Base-by-base conservation (phyloP, 2,797 vertebrate species). In the Enteromius radiatus region DNA sequence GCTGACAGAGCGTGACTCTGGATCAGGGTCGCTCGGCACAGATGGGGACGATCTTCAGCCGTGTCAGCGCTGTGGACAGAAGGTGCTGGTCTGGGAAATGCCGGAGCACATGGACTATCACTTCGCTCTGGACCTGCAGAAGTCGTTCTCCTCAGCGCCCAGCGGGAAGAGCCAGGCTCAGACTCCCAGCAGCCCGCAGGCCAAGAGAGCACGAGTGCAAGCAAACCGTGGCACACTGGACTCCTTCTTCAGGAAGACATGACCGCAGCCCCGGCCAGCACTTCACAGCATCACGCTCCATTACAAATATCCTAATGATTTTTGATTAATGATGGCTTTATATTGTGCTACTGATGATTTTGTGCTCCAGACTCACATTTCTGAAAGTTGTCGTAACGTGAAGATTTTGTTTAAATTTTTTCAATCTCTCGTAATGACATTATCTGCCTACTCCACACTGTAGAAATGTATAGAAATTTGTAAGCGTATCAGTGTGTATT, bases 81-180 rank as follows among this genome's bases (percentile, higher is more conserved):
- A 94, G 0, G 91, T 99, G 81, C 87, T 89, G 36, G 94, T 93
- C 17, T 99, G 98, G 97, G 96, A 99, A 31, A 94, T 97, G 93
- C 95, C 96, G 0, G 98, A 99, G 90, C 98, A 99, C 76, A 91
- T 69, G 3, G 98, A 99, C 88, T 99, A 96, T 76, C 98, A 99
- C 88, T 98, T 97, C 86, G 98, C 98, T 52, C 71, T 96, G 82
- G 97, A 99, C 68, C 92, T 99, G 74, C 97, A 99, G 85, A 95
- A 93, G 21, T 97, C 97, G 0, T 93, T 99, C 84, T 70, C 80
- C n/a, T 65, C 84, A 1, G 76, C 26, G 28, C 47, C 87, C 1
- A 70, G 84, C 0, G 87, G 92, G 21, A 98, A 97, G 88, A 96
- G 87, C 79, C 96, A 94, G 89, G 54, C 89, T 69, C 96, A 89